phyloP scores from a whole-genome alignment of 2,888 invertebrate genomes.

The Exocentrus adspersus region DNA sequence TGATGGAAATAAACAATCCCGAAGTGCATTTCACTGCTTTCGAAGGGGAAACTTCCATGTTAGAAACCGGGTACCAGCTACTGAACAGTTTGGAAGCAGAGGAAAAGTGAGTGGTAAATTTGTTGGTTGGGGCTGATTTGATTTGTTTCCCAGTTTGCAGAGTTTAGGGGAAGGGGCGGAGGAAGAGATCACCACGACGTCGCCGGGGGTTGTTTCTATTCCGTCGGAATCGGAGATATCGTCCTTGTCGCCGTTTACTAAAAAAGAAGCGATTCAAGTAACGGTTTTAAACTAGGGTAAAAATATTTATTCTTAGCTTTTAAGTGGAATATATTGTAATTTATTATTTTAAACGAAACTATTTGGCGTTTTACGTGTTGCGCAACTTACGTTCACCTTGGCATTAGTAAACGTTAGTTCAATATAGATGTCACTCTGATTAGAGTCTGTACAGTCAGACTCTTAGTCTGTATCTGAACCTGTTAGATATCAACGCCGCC shows the following conservation, averaged over 20 bases:
- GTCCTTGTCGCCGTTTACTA: slow-evolving; percentile 44
- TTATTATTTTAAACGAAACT: no score
- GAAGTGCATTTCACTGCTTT: slow-evolving; percentile 55
- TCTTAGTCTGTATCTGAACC: no score
- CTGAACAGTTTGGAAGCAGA: slow-evolving; percentile 58
- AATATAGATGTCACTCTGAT: no score
- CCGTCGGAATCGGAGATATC: slow-evolving; percentile 42
- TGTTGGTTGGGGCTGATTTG: no score
- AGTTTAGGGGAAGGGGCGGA: slow-evolving; percentile 43
- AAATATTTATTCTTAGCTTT: no score
- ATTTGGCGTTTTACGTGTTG: no score
- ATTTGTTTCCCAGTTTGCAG: slow-evolving; percentile 50
- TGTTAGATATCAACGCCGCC: no score
- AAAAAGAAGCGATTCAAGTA: slow-evolving; percentile 51
- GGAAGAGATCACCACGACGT: slow-evolving; percentile 46
- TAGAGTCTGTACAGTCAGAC: no score
- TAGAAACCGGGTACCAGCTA: slow-evolving; percentile 58
- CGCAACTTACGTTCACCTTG: no score
- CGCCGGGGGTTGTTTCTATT: slow-evolving; percentile 46
- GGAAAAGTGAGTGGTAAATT: slow-evolving; percentile 41
- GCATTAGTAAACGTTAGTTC: no score
- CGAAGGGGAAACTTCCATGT: slow-evolving; percentile 53
- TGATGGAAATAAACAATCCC: slow-evolving; percentile 52
- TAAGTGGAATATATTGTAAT: no score
- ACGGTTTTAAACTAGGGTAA: neutral